Evolutionary conservation across 2,113 vertebrate genomes (phyloP).

Genomic region (Zootoca vivipara): DNA sequence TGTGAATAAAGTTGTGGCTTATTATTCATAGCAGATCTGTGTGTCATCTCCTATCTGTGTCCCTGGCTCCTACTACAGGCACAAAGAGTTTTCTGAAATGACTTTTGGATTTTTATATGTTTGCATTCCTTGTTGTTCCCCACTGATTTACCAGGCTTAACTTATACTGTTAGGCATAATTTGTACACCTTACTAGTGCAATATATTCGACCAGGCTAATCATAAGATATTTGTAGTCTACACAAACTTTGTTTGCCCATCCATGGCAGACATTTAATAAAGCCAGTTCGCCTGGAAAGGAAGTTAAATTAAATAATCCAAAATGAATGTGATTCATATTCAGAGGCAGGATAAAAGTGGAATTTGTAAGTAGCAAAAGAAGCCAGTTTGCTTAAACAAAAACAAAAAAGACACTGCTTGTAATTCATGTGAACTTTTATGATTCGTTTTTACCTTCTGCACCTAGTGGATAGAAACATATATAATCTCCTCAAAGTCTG

Average conservation of each 20-base stretch:
- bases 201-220: slow-evolving; percentile 68
- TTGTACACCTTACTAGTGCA: slow-evolving; percentile 69
- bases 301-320: slow-evolving; percentile 81
- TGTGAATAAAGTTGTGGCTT: not conserved
- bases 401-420: slow-evolving; percentile 6
- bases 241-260: slow-evolving; percentile 77
- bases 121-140: not conserved
- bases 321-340: slow-evolving; percentile 72
- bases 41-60: not conserved
- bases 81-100: slow-evolving; percentile 15
- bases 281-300: slow-evolving; percentile 79
- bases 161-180: slow-evolving; percentile 63
- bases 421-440: slow-evolving; percentile 12
- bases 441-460: slow-evolving; percentile 23
- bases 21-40: not conserved
- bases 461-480: not conserved
- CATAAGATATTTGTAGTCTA: slow-evolving; percentile 75
- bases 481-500: not conserved
- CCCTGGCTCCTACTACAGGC: not conserved
- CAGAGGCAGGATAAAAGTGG: slow-evolving; percentile 62
- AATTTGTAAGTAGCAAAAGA: slow-evolving; percentile 64
- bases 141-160: slow-evolving; percentile 45
- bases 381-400: slow-evolving; percentile 47
- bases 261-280: slow-evolving; percentile 80
- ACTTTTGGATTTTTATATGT: slow-evolving; percentile 6